Conservation (phyloP, 2,113 vertebrate genomes). For the Pteruthius melanotis region DNA sequence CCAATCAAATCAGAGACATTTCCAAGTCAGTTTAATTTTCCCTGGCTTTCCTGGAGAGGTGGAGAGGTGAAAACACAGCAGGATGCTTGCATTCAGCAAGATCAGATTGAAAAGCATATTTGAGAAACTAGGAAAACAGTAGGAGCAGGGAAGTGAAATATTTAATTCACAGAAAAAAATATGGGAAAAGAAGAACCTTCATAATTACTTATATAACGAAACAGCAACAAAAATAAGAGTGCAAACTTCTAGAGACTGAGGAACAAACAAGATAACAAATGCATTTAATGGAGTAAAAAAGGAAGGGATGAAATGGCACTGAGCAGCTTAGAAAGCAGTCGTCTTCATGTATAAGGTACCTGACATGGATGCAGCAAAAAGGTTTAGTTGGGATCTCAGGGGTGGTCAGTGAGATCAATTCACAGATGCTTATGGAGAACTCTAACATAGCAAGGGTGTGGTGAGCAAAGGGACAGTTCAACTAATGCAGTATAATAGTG, state of each 20-base stretch:
- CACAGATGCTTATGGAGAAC: background rate
- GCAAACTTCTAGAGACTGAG: background rate
- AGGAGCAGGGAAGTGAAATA: background rate
- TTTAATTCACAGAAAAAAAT: background rate
- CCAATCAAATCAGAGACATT: slow-evolving; percentile 17
- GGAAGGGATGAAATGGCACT: background rate
- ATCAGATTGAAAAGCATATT: background rate
- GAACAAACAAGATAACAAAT: background rate
- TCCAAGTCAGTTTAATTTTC: background rate
- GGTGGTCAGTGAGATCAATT: background rate
- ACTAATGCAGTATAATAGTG: background rate
- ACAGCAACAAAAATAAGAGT: background rate
- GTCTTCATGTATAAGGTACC: background rate
- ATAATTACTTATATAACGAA: background rate
- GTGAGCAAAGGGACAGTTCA: background rate
- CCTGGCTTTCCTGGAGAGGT: background rate
- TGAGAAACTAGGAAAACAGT: slow-evolving; percentile 10
- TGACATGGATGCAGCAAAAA: background rate
- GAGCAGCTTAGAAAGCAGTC: background rate
- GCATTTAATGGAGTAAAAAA: background rate
- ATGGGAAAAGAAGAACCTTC: background rate
- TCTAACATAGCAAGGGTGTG: background rate
- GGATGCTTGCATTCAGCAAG: background rate
- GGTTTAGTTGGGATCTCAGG: background rate
- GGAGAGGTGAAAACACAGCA: slow-evolving; percentile 39